Percentiles rank a stretch among this genome's conserved stretches.
phyloP scores from a whole-genome alignment of 1,140 invertebrate genomes.

The Tetramorium simillimum region DNA sequence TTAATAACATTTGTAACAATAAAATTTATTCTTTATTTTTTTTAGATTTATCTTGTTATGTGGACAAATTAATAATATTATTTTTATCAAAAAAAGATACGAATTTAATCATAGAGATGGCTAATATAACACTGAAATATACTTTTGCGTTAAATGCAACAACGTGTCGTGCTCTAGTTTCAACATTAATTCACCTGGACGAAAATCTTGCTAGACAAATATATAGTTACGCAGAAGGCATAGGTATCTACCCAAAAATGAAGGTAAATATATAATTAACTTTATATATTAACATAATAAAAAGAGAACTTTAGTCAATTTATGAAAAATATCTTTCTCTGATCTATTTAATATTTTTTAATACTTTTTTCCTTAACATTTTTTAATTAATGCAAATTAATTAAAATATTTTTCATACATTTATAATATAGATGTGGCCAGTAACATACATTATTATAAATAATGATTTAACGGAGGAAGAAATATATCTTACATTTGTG shows the following conservation, averaged over 20 bases:
- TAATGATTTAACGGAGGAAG: slow-evolving; percentile 72
- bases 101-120: slow-evolving; percentile 53
- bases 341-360: background rate
- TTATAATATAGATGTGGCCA: slow-evolving; percentile 53
- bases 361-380: background rate
- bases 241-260: slow-evolving; percentile 71
- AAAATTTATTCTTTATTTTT: slow-evolving; percentile 39
- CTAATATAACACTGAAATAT: slow-evolving; percentile 62
- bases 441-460: slow-evolving; percentile 66
- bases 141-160: slow-evolving; percentile 57
- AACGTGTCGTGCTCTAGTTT: slow-evolving; percentile 68
- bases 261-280: slow-evolving; percentile 63
- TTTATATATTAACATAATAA: slow-evolving; percentile 9
- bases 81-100: slow-evolving; percentile 37
- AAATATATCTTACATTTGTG: slow-evolving; percentile 74
- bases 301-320: background rate
- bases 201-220: slow-evolving; percentile 67
- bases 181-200: slow-evolving; percentile 65
- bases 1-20: background rate
- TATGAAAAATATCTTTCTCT: background rate
- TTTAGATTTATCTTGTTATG: slow-evolving; percentile 69
- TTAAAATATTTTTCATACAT: slow-evolving; percentile 32
- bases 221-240: slow-evolving; percentile 67
- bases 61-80: slow-evolving; percentile 62
- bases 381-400: slow-evolving; percentile 35